phyloP scores from a whole-genome alignment of 2,113 vertebrate species.

The Misgurnus mizolepis region DNA sequence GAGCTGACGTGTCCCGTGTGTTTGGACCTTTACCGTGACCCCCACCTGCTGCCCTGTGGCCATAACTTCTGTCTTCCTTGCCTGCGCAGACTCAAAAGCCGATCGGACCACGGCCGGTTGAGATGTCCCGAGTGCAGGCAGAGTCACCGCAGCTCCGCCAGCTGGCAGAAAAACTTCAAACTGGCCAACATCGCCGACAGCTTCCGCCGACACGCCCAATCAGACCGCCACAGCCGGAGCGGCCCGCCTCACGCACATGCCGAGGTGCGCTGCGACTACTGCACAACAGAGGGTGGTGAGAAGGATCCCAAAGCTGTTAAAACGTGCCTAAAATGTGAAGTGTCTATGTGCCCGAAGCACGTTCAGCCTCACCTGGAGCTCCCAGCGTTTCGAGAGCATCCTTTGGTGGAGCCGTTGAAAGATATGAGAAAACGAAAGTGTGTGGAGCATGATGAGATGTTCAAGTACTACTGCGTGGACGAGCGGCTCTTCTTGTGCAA shows the following conservation, averaged over 20 bases:
- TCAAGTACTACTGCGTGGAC: slow-evolving; percentile 74
- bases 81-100: slow-evolving; percentile 63
- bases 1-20: slow-evolving; percentile 78
- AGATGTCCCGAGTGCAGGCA: slow-evolving; percentile 76
- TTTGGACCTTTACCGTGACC: slow-evolving; percentile 72
- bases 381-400: slow-evolving; percentile 72
- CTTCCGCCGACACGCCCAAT: slow-evolving; percentile 56
- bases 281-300: slow-evolving; percentile 32
- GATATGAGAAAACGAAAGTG: slow-evolving; percentile 74
- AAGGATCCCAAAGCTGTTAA: slow-evolving; percentile 62
- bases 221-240: not conserved
- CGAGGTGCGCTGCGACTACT: slow-evolving; percentile 70
- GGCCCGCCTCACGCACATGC: not conserved
- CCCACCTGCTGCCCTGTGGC: slow-evolving; percentile 70
- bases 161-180: slow-evolving; percentile 75
- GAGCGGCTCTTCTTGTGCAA: slow-evolving; percentile 71
- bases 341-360: slow-evolving; percentile 76
- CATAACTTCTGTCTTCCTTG: slow-evolving; percentile 78
- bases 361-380: slow-evolving; percentile 72
- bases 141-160: slow-evolving; percentile 50
- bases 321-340: slow-evolving; percentile 78
- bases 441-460: slow-evolving; percentile 70
- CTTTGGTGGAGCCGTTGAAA: slow-evolving; percentile 65
- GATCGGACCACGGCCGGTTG: slow-evolving; percentile 59
- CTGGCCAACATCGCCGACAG: slow-evolving; percentile 73